Percentiles rank a stretch among this genome's conserved stretches.
Conservation (phyloP, 2,797 vertebrate genomes). For the Enteromius thamalakanensis region DNA sequence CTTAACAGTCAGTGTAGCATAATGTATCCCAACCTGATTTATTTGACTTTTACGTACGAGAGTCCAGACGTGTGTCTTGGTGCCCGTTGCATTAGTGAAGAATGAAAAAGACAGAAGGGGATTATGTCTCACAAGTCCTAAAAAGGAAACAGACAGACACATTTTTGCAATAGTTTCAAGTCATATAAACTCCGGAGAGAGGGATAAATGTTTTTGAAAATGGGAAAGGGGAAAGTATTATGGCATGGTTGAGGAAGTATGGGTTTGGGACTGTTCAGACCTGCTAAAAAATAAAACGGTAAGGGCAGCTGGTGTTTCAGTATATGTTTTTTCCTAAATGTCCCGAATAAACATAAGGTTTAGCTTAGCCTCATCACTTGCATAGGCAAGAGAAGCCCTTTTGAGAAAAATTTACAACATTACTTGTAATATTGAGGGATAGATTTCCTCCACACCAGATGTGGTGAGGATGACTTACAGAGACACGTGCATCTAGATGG, state of each 20-base stretch:
- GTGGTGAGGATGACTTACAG: conserved; percentile 45
- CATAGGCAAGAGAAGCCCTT: conserved; percentile 37
- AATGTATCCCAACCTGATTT: conserved; percentile 64
- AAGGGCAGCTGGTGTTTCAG: conserved; percentile 17
- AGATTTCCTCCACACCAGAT: conserved; percentile 46
- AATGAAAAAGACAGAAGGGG: conserved; percentile 43
- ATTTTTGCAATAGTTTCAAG: conserved; percentile 72
- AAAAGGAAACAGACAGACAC: conserved; percentile 69
- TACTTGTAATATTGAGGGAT: conserved; percentile 48
- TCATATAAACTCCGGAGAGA: conserved; percentile 60
- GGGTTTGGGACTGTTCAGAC: conserved; percentile 18
- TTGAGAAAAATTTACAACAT: conserved; percentile 56
- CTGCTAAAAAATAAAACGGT: conserved; percentile 21
- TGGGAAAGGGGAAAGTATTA: conserved; percentile 41
- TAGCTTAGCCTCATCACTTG: conserved; percentile 43
- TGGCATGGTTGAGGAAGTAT: conserved; percentile 15
- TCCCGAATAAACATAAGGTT: conserved; percentile 25
- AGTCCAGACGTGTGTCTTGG: conserved; percentile 68
- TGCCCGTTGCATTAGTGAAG: conserved; percentile 54
- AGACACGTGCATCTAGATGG: conserved; percentile 25
- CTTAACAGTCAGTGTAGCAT: conserved; percentile 63
- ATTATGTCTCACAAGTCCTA: conserved; percentile 61
- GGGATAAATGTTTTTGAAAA: conserved; percentile 62
- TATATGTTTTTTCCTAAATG: conserved; percentile 17
- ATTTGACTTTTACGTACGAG: conserved; percentile 69